Percentiles rank a stretch among this genome's conserved stretches.
phyloP scores from a whole-genome alignment of 1,140 invertebrate species.

The Magallana gigas region DNA sequence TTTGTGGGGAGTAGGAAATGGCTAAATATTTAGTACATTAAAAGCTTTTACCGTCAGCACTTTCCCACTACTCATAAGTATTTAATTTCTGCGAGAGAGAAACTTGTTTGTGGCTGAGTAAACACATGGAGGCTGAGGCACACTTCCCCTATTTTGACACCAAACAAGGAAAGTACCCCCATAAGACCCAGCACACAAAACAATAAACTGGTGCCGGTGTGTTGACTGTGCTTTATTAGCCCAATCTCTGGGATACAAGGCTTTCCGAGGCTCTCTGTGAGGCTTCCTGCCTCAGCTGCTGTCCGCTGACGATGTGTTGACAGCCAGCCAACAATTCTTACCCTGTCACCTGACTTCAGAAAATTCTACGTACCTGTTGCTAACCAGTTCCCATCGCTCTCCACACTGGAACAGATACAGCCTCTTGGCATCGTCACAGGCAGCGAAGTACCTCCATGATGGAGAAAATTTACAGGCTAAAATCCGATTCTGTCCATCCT shows the following conservation, averaged over 20 bases:
- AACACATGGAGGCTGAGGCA: background rate
- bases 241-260: background rate
- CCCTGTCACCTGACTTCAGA: background rate
- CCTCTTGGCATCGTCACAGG: conserved; percentile 64
- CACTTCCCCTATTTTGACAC: background rate
- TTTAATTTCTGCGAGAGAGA: background rate
- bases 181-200: conserved; percentile 1
- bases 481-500: conserved; percentile 53
- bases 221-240: conserved; percentile 1
- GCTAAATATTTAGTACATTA: conserved; percentile 35
- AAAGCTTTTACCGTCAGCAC: background rate
- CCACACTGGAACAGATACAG: conserved; percentile 61
- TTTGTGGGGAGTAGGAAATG: conserved; percentile 27
- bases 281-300: background rate
- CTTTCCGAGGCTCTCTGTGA: conserved; percentile 19
- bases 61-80: conserved; percentile 3
- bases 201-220: background rate
- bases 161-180: conserved; percentile 15
- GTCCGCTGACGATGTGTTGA: background rate
- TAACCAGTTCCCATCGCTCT: conserved; percentile 58
- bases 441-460: conserved; percentile 63
- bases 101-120: conserved; percentile 5
- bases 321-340: background rate
- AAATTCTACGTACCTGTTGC: conserved; percentile 56
- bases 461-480: conserved; percentile 65